phyloP scores from a whole-genome alignment of 2,113 vertebrate genomes.

The Taxidea taxus region DNA sequence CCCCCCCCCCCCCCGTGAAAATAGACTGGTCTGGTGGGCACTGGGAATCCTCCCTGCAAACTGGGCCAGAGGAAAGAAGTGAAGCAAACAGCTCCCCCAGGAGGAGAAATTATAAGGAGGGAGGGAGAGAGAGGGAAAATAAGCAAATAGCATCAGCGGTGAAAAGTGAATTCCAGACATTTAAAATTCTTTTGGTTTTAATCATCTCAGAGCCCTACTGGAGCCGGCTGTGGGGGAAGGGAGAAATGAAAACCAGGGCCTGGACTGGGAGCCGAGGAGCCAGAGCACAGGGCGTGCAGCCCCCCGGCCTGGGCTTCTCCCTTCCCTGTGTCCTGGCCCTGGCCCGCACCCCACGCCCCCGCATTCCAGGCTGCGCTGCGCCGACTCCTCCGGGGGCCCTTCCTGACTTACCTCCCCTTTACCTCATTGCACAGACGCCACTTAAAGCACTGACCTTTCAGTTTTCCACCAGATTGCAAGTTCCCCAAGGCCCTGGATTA shows the following conservation, averaged over 20 bases:
- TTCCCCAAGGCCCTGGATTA: conserved; percentile 57
- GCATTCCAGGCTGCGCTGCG: not conserved
- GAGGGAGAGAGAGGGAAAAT: not conserved
- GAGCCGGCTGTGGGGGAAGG: conserved; percentile 51
- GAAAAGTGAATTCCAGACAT: conserved; percentile 76
- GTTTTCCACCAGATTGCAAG: conserved; percentile 49
- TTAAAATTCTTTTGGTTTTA: conserved; percentile 81
- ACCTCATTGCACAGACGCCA: conserved; percentile 38
- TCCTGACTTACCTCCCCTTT: not conserved
- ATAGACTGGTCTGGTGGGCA: conserved; percentile 62
- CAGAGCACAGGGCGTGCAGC: not conserved
- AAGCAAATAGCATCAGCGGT: conserved; percentile 62
- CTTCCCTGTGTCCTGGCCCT: fast-evolving
- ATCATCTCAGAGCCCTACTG: conserved; percentile 72
- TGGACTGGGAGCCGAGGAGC: not conserved
- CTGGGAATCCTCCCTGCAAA: conserved; percentile 40
- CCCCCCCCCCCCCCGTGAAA: not conserved
- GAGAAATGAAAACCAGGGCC: conserved; percentile 63
- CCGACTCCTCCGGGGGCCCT: not conserved
- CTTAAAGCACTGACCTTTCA: conserved; percentile 65
- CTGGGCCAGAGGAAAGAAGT: conserved; percentile 41
- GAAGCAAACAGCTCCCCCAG: conserved; percentile 55
- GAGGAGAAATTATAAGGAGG: conserved; percentile 57
- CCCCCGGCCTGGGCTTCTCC: not conserved
- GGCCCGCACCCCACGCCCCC: not conserved